Percentiles rank a stretch among this genome's conserved stretches.
phyloP scores from a whole-genome alignment of 1,140 invertebrate species.

The Drosophila jambulina region DNA sequence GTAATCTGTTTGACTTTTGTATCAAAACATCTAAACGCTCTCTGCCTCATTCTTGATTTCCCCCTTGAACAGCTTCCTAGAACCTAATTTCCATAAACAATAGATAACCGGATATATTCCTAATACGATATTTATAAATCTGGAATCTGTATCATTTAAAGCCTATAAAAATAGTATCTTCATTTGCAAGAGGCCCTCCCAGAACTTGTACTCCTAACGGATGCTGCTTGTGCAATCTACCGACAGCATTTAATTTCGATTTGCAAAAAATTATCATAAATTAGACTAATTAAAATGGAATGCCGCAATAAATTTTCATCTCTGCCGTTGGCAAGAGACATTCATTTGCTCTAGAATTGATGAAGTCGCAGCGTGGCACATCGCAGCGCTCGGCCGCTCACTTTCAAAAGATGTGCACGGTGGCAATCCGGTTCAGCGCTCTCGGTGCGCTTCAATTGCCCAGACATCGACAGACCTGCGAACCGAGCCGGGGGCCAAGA shows the following conservation, averaged over 20 bases:
- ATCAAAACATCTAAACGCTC: not conserved
- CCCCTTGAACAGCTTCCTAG: not conserved
- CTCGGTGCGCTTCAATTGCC: slow-evolving; percentile 63
- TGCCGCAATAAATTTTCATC: slow-evolving; percentile 68
- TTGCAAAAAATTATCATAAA: slow-evolving; percentile 67
- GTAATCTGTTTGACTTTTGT: not conserved
- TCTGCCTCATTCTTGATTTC: not conserved
- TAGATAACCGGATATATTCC: not conserved
- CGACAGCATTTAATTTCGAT: slow-evolving; percentile 51
- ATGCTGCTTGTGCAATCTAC: slow-evolving; percentile 14
- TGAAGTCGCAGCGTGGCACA: slow-evolving; percentile 39
- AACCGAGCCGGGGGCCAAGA: slow-evolving; percentile 25
- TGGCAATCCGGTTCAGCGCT: slow-evolving; percentile 65
- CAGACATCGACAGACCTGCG: slow-evolving; percentile 27
- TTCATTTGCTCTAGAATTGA: slow-evolving; percentile 72
- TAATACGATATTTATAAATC: not conserved
- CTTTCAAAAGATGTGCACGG: slow-evolving; percentile 75
- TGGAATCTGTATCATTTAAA: not conserved
- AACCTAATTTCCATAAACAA: no score
- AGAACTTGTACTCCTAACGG: slow-evolving; percentile 14
- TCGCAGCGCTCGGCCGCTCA: slow-evolving; percentile 51
- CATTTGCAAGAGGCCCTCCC: not conserved
- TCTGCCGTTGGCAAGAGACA: slow-evolving; percentile 45
- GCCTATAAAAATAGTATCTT: not conserved
- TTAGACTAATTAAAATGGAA: slow-evolving; percentile 76